These are phyloP conservation scores for Ptychadena robeensis DNA, from an alignment of 2,797 vertebrate genomes.

Conservation along the genomic window DNA sequence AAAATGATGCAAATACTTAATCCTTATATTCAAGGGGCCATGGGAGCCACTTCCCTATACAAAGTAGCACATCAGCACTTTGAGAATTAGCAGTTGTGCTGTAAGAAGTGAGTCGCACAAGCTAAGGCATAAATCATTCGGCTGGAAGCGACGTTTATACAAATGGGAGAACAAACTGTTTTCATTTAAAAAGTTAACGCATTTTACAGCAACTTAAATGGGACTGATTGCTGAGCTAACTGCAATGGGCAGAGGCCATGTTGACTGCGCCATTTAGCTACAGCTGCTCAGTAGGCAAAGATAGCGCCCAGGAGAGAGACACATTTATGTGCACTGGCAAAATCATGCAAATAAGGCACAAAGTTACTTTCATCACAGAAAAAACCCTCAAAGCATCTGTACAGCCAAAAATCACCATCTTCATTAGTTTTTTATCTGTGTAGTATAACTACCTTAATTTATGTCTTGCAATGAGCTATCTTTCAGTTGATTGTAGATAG, in stretches of 20 bases:
- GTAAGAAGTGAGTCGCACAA: background rate
- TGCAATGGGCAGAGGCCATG: conserved; percentile 30
- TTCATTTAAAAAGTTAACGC: conserved; percentile 56
- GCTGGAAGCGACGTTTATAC: conserved; percentile 48
- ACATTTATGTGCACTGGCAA: conserved; percentile 1
- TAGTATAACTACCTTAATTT: background rate
- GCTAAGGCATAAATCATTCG: conserved; percentile 45
- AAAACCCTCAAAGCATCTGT: background rate
- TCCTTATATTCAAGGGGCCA: conserved; percentile 49
- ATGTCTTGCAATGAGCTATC: no score
- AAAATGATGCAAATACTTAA: conserved; percentile 67
- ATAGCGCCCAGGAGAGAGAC: conserved; percentile 11
- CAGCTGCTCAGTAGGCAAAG: background rate
- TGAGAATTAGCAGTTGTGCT: background rate
- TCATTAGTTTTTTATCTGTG: background rate
- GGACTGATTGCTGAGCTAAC: conserved; percentile 40
- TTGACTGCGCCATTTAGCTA: background rate
- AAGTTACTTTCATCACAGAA: conserved; percentile 16
- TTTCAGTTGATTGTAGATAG: background rate
- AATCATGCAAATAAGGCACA: conserved; percentile 31
- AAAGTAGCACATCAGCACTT: conserved; percentile 63
- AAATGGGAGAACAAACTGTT: conserved; percentile 61
- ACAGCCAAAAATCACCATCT: background rate
- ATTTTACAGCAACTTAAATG: conserved; percentile 55
- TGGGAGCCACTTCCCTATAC: conserved; percentile 63